Evolutionary conservation across 1,140 invertebrate genomes (phyloP), one percentile per base, ranked within the genome.

Genomic region (Drosophila repleta): DNA sequence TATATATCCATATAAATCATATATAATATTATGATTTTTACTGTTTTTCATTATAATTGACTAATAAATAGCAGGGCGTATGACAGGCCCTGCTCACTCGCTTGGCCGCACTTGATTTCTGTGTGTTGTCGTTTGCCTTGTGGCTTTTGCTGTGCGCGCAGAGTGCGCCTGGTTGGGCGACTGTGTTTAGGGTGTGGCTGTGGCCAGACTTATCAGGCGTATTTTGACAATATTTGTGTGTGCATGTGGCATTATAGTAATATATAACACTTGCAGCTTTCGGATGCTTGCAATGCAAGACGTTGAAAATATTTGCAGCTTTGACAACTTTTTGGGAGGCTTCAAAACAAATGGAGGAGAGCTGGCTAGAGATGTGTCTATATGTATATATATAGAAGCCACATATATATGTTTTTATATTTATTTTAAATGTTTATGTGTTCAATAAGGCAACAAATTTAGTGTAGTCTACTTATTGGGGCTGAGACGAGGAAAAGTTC

Each of bases 141-240:
- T 21, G 17, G 26, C 41, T 8, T 35, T 35, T 17, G 17, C 48
- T 39, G 24, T 41, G 61, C 43, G 46, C 52, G 26, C 37, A 46
- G 39, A 46, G 43, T 55, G n/a, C 8, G 26, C 20, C 29, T 20
- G 41, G 15, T 56, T 17, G 51, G 29, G 17, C 67, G 43, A 64
- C 37, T 55, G 20, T 70, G 67, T 56, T 65, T 57, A 65, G 67
- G 67, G 67, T 70, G 67, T 70, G 67, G 67, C 67, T 65, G 41
- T 48, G 35, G 53, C n/a, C 41, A 13, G 13, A 4, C 13, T 37
- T 35, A 35, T 35, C 10, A 45, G 13, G 29, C 18, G 32, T 52
- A 3, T 35, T 35, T 53, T 7, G 29, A 8, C 11, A 39, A n/a
- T n/a, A n/a, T 21, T 24, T 39, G 4, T 4, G 15, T 7, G 17